These are phyloP conservation scores for Helogale parvula DNA, from an alignment of 2,113 vertebrate genomes.

Conservation along the genomic window DNA sequence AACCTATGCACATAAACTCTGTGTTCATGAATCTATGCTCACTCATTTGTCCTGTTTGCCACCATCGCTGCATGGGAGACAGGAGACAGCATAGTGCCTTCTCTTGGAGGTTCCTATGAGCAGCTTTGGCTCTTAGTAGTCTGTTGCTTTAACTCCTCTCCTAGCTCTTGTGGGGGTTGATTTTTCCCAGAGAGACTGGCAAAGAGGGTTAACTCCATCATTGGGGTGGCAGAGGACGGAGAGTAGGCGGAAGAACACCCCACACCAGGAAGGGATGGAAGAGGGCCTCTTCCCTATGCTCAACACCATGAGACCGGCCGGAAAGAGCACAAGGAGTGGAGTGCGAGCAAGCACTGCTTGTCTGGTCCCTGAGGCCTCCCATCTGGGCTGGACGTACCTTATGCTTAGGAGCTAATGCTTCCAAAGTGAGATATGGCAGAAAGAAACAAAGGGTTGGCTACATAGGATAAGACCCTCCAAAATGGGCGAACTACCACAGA, in stretches of 20 bases:
- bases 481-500: background rate
- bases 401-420: background rate
- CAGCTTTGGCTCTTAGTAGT: background rate
- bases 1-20: background rate
- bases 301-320: background rate
- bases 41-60: background rate
- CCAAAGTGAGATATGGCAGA: background rate
- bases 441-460: background rate
- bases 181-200: background rate
- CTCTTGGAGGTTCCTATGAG: background rate
- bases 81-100: background rate
- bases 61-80: background rate
- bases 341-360: background rate
- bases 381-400: background rate
- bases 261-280: background rate
- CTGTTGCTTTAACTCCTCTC: background rate
- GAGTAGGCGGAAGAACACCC: background rate
- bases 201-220: background rate
- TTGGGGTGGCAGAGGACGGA: background rate
- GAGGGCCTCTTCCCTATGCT: background rate
- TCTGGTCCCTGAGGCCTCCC: background rate
- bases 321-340: background rate
- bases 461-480: background rate
- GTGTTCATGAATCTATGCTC: background rate
- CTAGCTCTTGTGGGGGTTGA: background rate